A percentile compares a stretch with the other conserved stretches of the same genome.
Conservation (phyloP, 2,888 invertebrate species). For the Willowsia nigromaculata region DNA sequence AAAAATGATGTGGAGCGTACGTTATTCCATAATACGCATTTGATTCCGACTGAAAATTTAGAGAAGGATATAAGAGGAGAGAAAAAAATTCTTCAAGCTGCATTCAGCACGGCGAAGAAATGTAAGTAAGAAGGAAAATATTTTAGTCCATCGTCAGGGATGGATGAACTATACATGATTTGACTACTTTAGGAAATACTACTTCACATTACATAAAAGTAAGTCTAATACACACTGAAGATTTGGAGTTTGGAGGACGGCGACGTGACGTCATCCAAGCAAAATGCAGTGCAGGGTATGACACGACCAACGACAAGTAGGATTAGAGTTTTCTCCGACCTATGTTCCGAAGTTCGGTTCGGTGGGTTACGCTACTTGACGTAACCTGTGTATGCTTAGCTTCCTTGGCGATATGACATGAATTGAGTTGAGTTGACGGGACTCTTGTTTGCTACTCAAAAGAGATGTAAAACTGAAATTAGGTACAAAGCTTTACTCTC, state of each 20-base stretch:
- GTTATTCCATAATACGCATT: background rate
- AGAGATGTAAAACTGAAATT: background rate
- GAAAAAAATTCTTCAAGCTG: background rate
- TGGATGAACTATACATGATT: constrained; percentile 37
- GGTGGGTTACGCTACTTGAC: constrained; percentile 49
- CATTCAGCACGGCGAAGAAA: background rate
- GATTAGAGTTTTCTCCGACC: constrained; percentile 21
- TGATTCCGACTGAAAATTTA: background rate
- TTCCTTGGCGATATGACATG: background rate
- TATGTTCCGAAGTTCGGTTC: constrained; percentile 47
- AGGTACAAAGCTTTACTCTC: background rate
- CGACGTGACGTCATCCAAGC: constrained; percentile 48
- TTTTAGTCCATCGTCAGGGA: constrained; percentile 21
- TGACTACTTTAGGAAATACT: background rate
- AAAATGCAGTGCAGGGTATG: constrained; percentile 59
- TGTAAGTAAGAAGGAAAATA: background rate
- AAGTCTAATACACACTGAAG: background rate
- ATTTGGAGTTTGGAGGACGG: constrained; percentile 67
- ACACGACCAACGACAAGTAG: constrained; percentile 50
- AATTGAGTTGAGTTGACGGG: constrained; percentile 17
- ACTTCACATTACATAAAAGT: constrained; percentile 23
- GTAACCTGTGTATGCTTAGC: constrained; percentile 38
- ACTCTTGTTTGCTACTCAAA: background rate
- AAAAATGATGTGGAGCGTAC: background rate
- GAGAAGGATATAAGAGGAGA: background rate